Evolutionary conservation across 2,888 invertebrate species (phyloP).

Genomic region (Ichneumoninae sp.): DNA sequence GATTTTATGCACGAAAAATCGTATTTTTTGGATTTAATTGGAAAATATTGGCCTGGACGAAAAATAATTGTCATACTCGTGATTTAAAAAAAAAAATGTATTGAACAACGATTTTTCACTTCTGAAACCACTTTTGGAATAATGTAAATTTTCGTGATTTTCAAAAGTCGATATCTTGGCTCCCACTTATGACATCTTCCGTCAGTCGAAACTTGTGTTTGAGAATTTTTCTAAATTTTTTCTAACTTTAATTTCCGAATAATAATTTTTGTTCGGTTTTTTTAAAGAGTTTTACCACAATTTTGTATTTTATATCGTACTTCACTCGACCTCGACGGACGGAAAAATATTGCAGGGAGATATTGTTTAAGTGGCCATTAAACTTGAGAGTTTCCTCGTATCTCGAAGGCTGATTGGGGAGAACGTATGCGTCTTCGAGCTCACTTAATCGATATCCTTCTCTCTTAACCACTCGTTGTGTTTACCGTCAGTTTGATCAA

Average conservation of each 20-base stretch:
- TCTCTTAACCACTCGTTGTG: not conserved
- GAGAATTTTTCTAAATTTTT: not conserved
- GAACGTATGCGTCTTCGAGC: not conserved
- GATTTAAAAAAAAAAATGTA: too few species aligned
- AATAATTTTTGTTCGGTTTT: not conserved
- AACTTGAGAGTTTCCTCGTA: not conserved
- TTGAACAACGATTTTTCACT: too few species aligned
- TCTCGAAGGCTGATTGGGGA: not conserved
- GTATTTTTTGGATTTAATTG: too few species aligned
- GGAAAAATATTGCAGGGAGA: not conserved
- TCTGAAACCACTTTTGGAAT: too few species aligned
- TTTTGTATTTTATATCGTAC: not conserved
- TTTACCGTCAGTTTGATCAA: slow-evolving; percentile 5
- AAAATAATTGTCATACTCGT: too few species aligned
- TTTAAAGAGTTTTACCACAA: not conserved
- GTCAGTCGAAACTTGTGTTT: not conserved
- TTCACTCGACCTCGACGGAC: not conserved
- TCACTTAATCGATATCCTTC: slow-evolving; percentile 7
- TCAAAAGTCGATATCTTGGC: too few species aligned
- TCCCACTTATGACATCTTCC: not conserved
- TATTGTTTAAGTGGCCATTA: not conserved
- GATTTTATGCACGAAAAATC: too few species aligned
- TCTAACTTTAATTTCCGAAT: not conserved
- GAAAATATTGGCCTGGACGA: too few species aligned
- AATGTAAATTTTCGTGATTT: too few species aligned